Conservation (phyloP, 2,113 vertebrate genomes). For the Thermophis baileyi region DNA sequence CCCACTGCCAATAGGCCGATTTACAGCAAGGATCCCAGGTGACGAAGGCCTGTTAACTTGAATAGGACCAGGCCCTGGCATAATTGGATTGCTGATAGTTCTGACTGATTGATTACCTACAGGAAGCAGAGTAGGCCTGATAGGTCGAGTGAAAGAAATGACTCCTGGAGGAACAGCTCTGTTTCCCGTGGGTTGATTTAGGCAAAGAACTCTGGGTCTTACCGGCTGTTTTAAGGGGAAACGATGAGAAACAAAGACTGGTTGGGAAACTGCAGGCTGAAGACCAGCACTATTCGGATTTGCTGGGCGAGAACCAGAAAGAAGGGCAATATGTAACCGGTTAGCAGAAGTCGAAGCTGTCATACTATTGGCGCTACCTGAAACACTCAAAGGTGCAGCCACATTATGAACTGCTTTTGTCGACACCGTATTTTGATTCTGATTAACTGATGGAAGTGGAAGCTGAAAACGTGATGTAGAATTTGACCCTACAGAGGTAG, state of each 20-base stretch:
- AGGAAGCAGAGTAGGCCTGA: slow-evolving; percentile 62
- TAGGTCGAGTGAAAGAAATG: slow-evolving; percentile 59
- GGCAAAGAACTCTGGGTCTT: slow-evolving; percentile 60
- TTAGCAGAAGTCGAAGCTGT: slow-evolving; percentile 40
- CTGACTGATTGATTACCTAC: slow-evolving; percentile 60
- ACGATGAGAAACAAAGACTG: slow-evolving; percentile 68
- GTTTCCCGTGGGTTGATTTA: slow-evolving; percentile 65
- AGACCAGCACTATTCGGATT: slow-evolving; percentile 64
- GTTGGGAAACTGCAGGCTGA: slow-evolving; percentile 60
- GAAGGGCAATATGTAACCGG: slow-evolving; percentile 66
- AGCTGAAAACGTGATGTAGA: slow-evolving; percentile 63
- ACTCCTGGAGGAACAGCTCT: slow-evolving; percentile 61
- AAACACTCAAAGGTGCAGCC: slow-evolving; percentile 31
- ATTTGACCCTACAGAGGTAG: slow-evolving; percentile 1
- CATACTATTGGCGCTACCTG: slow-evolving; percentile 57
- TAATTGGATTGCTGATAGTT: slow-evolving; percentile 48
- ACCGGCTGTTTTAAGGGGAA: slow-evolving; percentile 71
- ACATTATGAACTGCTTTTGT: slow-evolving; percentile 45
- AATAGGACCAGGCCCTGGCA: slow-evolving; percentile 53
- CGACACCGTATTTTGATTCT: slow-evolving; percentile 57
- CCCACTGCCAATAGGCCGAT: slow-evolving; percentile 42
- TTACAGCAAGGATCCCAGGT: slow-evolving; percentile 65
- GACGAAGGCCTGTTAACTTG: slow-evolving; percentile 56
- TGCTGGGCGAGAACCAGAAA: slow-evolving; percentile 71
- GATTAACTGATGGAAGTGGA: slow-evolving; percentile 63